phyloP scores from a whole-genome alignment of 2,113 vertebrate genomes.

The Passer montanus region DNA sequence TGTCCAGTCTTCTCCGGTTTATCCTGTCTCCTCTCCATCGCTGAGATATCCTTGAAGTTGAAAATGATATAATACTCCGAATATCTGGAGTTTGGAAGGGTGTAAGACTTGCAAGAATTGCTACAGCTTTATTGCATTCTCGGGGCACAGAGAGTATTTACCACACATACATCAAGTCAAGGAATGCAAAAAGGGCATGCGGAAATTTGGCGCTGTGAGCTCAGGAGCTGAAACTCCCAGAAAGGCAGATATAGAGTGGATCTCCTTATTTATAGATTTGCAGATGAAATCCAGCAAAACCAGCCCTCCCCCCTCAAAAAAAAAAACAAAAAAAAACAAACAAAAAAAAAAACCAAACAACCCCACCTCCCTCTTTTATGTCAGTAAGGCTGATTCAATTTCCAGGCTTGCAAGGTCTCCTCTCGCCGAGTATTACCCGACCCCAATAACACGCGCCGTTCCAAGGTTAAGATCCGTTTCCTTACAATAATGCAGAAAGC shows the following conservation, averaged over 20 bases:
- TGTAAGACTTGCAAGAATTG: conserved; percentile 72
- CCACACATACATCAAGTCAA: conserved; percentile 71
- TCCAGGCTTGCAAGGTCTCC: conserved; percentile 73
- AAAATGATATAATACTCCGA: conserved; percentile 60
- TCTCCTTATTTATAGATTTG: conserved; percentile 77
- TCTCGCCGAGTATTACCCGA: conserved; percentile 52
- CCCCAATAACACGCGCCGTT: conserved; percentile 39
- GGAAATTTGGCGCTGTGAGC: conserved; percentile 58
- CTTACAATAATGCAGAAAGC: conserved; percentile 67
- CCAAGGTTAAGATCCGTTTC: conserved; percentile 73
- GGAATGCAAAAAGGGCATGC: conserved; percentile 68
- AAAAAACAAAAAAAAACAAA: neutral
- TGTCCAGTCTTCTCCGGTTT: neutral
- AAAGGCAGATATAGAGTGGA: conserved; percentile 64
- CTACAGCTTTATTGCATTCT: conserved; percentile 76
- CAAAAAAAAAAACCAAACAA: neutral
- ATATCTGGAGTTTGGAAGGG: conserved; percentile 72
- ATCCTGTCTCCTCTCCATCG: conserved; percentile 19
- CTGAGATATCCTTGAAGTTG: conserved; percentile 43
- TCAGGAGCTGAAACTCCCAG: conserved; percentile 70
- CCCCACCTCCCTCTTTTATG: conserved; percentile 44
- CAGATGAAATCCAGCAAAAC: conserved; percentile 70
- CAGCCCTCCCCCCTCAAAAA: neutral
- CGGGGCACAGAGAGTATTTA: conserved; percentile 73
- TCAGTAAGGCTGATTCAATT: conserved; percentile 74